Percentiles rank a stretch among this genome's conserved stretches.
Conservation (phyloP, 2,113 vertebrate species). For the Scartelaos histophorus region DNA sequence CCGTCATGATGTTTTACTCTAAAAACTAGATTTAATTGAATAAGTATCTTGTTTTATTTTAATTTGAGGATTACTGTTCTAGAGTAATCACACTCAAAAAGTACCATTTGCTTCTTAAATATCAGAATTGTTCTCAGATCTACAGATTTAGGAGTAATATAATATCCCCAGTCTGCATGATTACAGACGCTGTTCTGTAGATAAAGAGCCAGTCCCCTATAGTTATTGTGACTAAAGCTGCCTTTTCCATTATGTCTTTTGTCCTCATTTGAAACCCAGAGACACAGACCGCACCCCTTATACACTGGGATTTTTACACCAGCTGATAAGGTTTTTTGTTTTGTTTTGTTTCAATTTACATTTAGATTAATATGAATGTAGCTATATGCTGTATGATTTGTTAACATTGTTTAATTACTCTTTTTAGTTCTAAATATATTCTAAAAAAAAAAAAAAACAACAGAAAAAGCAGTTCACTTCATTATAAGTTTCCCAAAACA, state of each 20-base stretch:
- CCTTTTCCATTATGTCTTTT: background rate
- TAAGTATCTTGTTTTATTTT: background rate
- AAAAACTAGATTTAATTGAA: background rate
- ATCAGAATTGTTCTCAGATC: constrained; percentile 5
- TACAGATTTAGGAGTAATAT: constrained; percentile 26
- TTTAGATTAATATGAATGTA: too few species aligned
- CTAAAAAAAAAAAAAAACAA: too few species aligned
- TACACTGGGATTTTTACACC: background rate
- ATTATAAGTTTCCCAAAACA: background rate
- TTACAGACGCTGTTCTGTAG: background rate
- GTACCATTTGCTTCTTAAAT: background rate
- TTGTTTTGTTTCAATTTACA: too few species aligned
- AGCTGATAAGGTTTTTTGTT: background rate
- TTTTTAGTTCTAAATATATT: background rate
- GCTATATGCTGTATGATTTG: background rate
- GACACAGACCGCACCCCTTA: constrained; percentile 8
- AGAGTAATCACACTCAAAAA: too few species aligned
- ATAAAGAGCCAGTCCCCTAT: constrained; percentile 7
- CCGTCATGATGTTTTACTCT: too few species aligned
- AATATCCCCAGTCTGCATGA: constrained; percentile 5
- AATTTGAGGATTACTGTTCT: too few species aligned
- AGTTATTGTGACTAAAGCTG: background rate
- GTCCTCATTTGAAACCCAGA: background rate
- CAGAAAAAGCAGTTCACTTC: background rate
- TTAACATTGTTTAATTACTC: background rate